Conservation (phyloP, 2,888 invertebrate species). For the Eupithecia abbreviata region DNA sequence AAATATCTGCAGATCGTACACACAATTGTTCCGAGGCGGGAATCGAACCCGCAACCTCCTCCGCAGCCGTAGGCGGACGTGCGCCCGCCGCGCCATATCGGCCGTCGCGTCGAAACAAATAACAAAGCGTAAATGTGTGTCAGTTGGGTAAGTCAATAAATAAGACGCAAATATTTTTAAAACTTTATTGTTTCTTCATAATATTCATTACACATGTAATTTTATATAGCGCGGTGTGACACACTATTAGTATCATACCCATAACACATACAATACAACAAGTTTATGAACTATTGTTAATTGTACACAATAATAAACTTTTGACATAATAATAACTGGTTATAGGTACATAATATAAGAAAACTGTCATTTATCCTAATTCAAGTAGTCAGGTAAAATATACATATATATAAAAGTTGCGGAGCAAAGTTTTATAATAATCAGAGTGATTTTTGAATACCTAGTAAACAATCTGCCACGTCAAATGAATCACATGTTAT, state of each 20-base stretch:
- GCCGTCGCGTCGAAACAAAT: no score
- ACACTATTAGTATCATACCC: conserved; percentile 70
- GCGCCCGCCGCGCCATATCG: no score
- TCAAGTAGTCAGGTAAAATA: conserved; percentile 34
- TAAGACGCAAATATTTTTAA: conserved; percentile 63
- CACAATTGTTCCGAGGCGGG: no score
- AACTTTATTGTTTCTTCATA: conserved; percentile 83
- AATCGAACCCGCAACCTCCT: no score
- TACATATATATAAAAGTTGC: conserved; percentile 53
- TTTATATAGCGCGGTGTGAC: conserved; percentile 67
- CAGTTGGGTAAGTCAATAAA: neutral
- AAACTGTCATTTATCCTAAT: conserved; percentile 69
- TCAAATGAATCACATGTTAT: no score
- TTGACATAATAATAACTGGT: conserved; percentile 81
- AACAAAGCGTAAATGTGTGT: neutral
- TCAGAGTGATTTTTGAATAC: conserved; percentile 7
- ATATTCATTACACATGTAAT: conserved; percentile 82
- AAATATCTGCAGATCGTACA: no score
- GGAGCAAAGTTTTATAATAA: conserved; percentile 57
- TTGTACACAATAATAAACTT: conserved; percentile 83
- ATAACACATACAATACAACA: conserved; percentile 82
- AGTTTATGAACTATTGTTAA: conserved; percentile 79
- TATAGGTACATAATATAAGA: conserved; percentile 62
- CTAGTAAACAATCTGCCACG: neutral
- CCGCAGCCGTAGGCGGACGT: no score